Evolutionary conservation across 2,888 invertebrate species (phyloP), one percentile per base, ranked within the genome.

Genomic region (Andrena praecox): DNA sequence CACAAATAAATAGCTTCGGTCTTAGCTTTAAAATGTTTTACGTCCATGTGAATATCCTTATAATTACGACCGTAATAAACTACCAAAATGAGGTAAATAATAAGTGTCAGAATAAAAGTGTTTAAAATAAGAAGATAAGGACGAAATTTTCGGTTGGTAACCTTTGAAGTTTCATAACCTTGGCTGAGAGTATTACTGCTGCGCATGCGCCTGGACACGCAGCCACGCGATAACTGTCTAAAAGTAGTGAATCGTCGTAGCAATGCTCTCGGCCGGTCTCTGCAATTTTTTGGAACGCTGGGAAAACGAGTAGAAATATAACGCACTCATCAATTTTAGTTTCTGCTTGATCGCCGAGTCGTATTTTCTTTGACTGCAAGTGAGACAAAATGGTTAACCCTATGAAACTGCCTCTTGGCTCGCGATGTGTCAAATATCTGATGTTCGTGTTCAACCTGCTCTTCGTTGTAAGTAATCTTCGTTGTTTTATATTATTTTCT

Each of bases 381-480:
- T 56, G 52, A 16, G 31, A 52, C 50, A 67, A 50, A 10, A 91
- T 90, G 90, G 87, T 91, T 71, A 82, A 85, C 54, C 76, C 72
- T 48, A 83, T 92, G 79, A 90, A 90, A 70, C 82, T 93, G 20
- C 87, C 94, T 89, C 91, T 95, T 93, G 94, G 95, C 93, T 94
- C 95, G 85, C 95, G 95, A 95, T 94, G 95, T 67, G 76, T 97
- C 91, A 96, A 96, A 92, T 97, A 97, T 94, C 95, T 96, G 62
- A 95, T 97, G 89, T 96, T 96, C 90, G 95, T 95, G 68, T 96
- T 97, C 90, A 97, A 97, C 94, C 94, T 96, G 83, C 91, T 97
- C 67, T 96, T 97, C 94, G 95, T 97, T 96, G 97, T 97, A 94
- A 96, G 96, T 95, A 70, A 33, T 42, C 35, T 63, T 8, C 42